Evolutionary conservation across 2,113 vertebrate species (phyloP).

Genomic region (Formicarius rufipectus): DNA sequence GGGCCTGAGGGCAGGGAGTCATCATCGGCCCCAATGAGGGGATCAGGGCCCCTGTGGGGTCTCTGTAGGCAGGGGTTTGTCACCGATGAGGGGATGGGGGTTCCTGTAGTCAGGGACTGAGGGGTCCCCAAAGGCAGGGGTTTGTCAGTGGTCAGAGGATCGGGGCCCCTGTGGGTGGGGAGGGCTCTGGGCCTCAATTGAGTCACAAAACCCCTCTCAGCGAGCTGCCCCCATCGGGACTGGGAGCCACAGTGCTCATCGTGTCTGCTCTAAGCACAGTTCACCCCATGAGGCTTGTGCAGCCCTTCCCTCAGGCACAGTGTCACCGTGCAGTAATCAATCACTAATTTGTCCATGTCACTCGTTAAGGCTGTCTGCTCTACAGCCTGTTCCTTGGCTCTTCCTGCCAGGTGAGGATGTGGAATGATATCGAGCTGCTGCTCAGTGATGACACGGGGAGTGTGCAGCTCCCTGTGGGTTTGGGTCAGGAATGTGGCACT

Average conservation of each 20-base stretch:
- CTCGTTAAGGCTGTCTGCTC: not conserved
- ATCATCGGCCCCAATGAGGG: not conserved
- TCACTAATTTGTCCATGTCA: rapidly evolving
- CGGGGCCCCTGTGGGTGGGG: no score
- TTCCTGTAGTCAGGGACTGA: not conserved
- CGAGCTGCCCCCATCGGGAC: not conserved
- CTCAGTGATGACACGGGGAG: conserved; percentile 86
- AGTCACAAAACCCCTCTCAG: not conserved
- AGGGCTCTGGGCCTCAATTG: not conserved
- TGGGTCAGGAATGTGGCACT: conserved; percentile 78
- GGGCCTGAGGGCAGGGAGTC: not conserved
- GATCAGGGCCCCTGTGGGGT: not conserved
- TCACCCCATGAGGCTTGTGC: rapidly evolving
- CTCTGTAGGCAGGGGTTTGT: not conserved
- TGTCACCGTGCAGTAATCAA: rapidly evolving
- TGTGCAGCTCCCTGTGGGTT: conserved; percentile 72
- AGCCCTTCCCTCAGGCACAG: not conserved
- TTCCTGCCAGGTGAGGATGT: conserved; percentile 71
- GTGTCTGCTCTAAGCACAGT: not conserved
- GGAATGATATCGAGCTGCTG: conserved; percentile 88
- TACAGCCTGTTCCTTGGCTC: not conserved
- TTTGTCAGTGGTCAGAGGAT: not conserved
- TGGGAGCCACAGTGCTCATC: not conserved
- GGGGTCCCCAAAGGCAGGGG: not conserved
- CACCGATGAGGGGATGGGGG: not conserved